Evolutionary conservation across 2,113 vertebrate genomes (phyloP).

Genomic region (Dasyurus viverrinus): DNA sequence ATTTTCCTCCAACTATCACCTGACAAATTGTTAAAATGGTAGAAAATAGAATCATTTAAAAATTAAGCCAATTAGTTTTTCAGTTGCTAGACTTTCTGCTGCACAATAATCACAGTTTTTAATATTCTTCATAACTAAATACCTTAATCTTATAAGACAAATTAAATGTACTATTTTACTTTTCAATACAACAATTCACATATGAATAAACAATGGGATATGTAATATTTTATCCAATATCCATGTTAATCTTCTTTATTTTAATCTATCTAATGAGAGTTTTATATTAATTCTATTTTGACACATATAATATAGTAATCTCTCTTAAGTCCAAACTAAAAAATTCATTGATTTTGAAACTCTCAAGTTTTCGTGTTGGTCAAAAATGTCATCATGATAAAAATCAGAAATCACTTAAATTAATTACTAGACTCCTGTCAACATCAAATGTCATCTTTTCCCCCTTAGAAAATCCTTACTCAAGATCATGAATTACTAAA

Average conservation of each 20-base stretch:
- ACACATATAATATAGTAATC: neutral
- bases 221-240: neutral
- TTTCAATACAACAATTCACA: slow-evolving; percentile 38
- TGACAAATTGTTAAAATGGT: neutral
- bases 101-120: neutral
- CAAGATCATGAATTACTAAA: slow-evolving; percentile 14
- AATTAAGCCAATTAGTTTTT: slow-evolving; percentile 17
- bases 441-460: neutral
- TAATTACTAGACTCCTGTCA: slow-evolving; percentile 16
- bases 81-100: slow-evolving; percentile 10
- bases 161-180: neutral
- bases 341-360: slow-evolving; percentile 4
- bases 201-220: slow-evolving; percentile 37
- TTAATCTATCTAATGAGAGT: slow-evolving; percentile 26
- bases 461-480: neutral
- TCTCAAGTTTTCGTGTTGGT: neutral
- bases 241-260: slow-evolving; percentile 25
- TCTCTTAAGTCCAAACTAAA: neutral
- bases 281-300: neutral
- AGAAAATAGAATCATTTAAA: slow-evolving; percentile 24
- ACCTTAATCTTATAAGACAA: slow-evolving; percentile 17
- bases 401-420: slow-evolving; percentile 36
- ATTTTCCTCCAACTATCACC: neutral
- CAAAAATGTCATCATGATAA: slow-evolving; percentile 30
- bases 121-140: slow-evolving; percentile 30